These are phyloP conservation scores for Tenthredo scrophulariae DNA, from an alignment of 2,888 invertebrate genomes.

Conservation along the genomic window DNA sequence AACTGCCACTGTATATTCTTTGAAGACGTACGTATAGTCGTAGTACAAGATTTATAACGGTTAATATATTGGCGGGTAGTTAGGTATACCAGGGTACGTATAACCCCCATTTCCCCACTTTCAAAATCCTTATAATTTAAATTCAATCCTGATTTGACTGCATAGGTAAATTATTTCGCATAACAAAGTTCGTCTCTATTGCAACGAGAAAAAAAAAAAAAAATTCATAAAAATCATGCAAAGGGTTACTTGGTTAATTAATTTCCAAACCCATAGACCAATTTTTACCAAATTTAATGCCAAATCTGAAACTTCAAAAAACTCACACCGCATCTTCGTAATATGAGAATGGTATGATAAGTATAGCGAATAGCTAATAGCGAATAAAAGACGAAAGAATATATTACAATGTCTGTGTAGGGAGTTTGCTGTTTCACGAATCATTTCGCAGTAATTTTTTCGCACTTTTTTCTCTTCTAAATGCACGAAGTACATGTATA, in stretches of 20 bases:
- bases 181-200: too few species aligned
- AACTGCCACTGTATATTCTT: slow-evolving; percentile 15
- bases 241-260: background rate
- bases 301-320: background rate
- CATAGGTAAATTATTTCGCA: background rate
- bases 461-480: background rate
- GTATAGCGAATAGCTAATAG: background rate
- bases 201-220: too few species aligned
- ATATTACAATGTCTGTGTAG: background rate
- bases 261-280: background rate
- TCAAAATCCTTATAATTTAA: background rate
- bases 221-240: background rate
- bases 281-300: background rate
- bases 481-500: background rate
- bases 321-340: background rate
- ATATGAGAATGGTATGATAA: background rate
- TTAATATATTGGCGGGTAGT: background rate
- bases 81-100: background rate
- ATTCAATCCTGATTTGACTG: background rate
- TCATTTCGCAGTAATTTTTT: background rate
- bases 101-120: background rate
- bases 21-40: background rate
- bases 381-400: background rate
- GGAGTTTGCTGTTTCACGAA: background rate
- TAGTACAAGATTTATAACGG: background rate